phyloP scores from a whole-genome alignment of 2,797 vertebrate genomes.

The Hoplostethus atlanticus region DNA sequence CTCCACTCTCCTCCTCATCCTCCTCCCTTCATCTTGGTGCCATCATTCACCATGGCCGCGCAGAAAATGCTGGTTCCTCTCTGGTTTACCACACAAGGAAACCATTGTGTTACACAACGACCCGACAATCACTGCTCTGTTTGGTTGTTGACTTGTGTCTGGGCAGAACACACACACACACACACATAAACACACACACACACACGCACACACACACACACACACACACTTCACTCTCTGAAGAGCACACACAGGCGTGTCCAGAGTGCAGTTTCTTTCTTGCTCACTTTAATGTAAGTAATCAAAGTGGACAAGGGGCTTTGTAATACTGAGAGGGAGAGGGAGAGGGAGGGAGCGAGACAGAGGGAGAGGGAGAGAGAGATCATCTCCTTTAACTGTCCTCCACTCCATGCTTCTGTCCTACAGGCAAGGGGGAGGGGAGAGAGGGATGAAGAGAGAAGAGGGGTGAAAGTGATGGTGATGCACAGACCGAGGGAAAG shows the following conservation, averaged over 20 bases:
- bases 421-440: conserved; percentile 53
- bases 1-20: conserved; percentile 13
- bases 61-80: conserved; percentile 62
- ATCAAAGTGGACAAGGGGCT: conserved; percentile 82
- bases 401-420: conserved; percentile 71
- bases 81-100: conserved; percentile 66
- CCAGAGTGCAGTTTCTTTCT: conserved; percentile 72
- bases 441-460: conserved; percentile 17
- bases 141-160: conserved; percentile 75
- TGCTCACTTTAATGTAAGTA: conserved; percentile 83
- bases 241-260: conserved; percentile 46
- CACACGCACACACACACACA: conserved; percentile 20
- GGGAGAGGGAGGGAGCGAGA: conserved; percentile 16
- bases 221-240: conserved; percentile 35
- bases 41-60: conserved; percentile 47
- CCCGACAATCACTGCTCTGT: conserved; percentile 74
- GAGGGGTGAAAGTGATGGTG: conserved; percentile 47
- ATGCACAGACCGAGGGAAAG: conserved; percentile 22
- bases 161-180: conserved; percentile 30
- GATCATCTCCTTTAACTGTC: conserved; percentile 77
- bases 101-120: conserved; percentile 73
- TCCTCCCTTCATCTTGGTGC: conserved; percentile 35
- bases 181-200: conserved; percentile 16
- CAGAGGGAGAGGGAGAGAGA: conserved; percentile 3
- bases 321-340: conserved; percentile 73